Conservation (phyloP, 2,797 vertebrate species). For the Rhinella marina region DNA sequence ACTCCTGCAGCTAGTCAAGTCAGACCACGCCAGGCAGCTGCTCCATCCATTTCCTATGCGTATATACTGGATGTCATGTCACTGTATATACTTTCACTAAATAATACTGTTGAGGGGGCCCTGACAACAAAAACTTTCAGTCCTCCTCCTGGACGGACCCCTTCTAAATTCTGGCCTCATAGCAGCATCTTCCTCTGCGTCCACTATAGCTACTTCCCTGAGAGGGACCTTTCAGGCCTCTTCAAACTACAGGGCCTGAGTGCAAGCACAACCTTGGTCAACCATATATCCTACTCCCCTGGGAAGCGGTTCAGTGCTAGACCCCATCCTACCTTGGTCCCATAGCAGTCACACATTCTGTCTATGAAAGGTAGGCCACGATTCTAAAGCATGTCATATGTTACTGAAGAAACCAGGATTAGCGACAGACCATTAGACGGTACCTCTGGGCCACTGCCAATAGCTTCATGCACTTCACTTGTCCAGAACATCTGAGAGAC, state of each 20-base stretch:
- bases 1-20: too few species aligned
- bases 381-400: neutral
- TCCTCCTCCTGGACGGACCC: too few species aligned
- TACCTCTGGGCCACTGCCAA: constrained; percentile 81
- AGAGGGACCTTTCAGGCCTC: neutral
- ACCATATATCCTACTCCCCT: neutral
- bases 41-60: too few species aligned
- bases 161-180: too few species aligned
- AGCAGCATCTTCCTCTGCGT: too few species aligned
- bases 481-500: constrained; percentile 98
- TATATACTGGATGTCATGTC: too few species aligned
- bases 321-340: neutral
- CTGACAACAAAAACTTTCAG: too few species aligned
- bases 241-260: neutral
- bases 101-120: too few species aligned
- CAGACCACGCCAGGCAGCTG: too few species aligned
- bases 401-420: neutral
- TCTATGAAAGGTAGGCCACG: neutral
- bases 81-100: too few species aligned
- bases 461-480: constrained; percentile 87
- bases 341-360: neutral
- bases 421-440: neutral
- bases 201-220: too few species aligned
- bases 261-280: neutral
- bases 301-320: neutral